Percentiles rank a stretch among this genome's conserved stretches.
These are phyloP conservation scores for Drosophila ficusphila DNA, from an alignment of 1,140 invertebrate species.

Conservation along the genomic window DNA sequence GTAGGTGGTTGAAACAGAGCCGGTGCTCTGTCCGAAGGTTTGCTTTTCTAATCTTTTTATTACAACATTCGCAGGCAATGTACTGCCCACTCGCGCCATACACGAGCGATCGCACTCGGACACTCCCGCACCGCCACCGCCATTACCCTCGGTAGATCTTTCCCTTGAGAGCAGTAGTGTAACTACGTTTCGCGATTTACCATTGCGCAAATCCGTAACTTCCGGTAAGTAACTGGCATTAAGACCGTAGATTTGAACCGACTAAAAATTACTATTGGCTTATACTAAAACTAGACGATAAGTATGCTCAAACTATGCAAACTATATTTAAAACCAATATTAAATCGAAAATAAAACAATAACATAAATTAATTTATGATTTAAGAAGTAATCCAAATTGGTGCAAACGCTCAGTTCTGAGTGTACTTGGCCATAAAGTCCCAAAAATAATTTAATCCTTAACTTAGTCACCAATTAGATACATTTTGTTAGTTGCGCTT, in stretches of 20 bases:
- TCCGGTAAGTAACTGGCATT: constrained; percentile 87
- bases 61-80: constrained; percentile 48
- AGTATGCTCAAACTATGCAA: not conserved
- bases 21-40: not conserved
- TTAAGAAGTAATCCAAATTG: too few species aligned
- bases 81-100: constrained; percentile 85
- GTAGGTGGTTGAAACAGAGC: constrained; percentile 27
- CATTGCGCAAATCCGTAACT: constrained; percentile 92
- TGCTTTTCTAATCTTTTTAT: not conserved
- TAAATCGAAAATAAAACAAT: too few species aligned
- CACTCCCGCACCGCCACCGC: constrained; percentile 89
- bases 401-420: not conserved
- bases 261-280: constrained; percentile 51
- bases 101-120: constrained; percentile 96
- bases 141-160: constrained; percentile 93
- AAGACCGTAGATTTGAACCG: not conserved
- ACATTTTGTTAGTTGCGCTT: constrained; percentile 46
- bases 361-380: not conserved
- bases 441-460: constrained; percentile 23
- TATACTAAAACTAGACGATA: constrained; percentile 52
- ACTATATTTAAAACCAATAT: too few species aligned
- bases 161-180: constrained; percentile 98
- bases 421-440: not conserved
- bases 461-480: constrained; percentile 33
- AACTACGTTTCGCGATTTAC: constrained; percentile 95